Percentiles rank a stretch among this genome's conserved stretches.
Conservation (phyloP, 2,888 invertebrate species). For the Trichopoda pennipes region DNA sequence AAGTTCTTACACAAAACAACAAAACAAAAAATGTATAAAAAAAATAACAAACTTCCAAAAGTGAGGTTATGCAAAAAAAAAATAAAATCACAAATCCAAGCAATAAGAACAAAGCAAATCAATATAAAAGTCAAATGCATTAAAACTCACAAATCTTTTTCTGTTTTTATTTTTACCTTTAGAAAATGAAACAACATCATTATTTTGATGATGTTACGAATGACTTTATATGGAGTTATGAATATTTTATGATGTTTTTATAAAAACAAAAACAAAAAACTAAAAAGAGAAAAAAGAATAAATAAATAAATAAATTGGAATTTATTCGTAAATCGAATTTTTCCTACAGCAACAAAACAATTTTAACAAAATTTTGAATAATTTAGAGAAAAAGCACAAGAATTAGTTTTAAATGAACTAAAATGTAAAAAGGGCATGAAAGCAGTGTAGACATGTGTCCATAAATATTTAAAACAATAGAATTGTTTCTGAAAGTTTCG, state of each 20-base stretch:
- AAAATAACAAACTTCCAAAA: conserved; percentile 12
- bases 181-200: conserved; percentile 64
- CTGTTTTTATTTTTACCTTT: neutral
- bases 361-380: conserved; percentile 11
- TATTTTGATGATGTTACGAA: conserved; percentile 67
- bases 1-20: conserved; percentile 46
- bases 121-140: conserved; percentile 59
- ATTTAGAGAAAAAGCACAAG: conserved; percentile 5
- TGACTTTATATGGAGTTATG: conserved; percentile 68
- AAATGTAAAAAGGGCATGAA: neutral
- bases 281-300: too few species aligned
- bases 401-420: neutral
- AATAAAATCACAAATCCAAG: conserved; percentile 17
- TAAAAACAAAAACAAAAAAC: neutral
- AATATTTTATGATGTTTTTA: conserved; percentile 42
- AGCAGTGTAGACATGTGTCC: neutral
- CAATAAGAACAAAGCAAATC: conserved; percentile 39
- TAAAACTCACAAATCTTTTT: conserved; percentile 57
- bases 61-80: conserved; percentile 3
- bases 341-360: neutral
- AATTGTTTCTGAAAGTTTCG: conserved; percentile 35
- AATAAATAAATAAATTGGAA: conserved; percentile 46
- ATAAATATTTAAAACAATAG: conserved; percentile 11
- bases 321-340: conserved; percentile 50
- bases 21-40: neutral